These are phyloP conservation scores for Diadophis punctatus DNA, from an alignment of 2,113 vertebrate genomes.

Conservation along the genomic window DNA sequence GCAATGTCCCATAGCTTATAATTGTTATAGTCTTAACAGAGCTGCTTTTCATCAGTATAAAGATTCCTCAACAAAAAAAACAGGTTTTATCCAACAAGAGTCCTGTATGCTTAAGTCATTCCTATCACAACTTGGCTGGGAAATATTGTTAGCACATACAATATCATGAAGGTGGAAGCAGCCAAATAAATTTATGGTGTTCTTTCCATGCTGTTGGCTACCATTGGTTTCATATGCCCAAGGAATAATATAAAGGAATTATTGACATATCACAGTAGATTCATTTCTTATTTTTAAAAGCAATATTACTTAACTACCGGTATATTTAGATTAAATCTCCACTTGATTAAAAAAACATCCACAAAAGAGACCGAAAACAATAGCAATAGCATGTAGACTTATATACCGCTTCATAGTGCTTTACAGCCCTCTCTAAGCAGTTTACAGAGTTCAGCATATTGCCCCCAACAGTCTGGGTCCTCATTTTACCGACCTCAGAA, in stretches of 20 bases:
- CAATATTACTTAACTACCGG: not conserved
- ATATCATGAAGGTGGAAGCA: not conserved
- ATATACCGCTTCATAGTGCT: too few species aligned
- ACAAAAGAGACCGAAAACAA: too few species aligned
- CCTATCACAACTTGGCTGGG: not conserved
- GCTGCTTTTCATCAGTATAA: not conserved
- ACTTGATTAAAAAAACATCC: too few species aligned
- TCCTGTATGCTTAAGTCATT: not conserved
- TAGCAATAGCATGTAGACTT: too few species aligned
- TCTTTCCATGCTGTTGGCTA: not conserved
- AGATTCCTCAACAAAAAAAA: not conserved
- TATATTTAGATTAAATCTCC: not conserved
- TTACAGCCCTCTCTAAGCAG: too few species aligned
- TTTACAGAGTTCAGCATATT: too few species aligned
- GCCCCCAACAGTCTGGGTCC: too few species aligned
- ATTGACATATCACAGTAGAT: not conserved
- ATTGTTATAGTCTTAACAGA: not conserved
- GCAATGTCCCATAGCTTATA: not conserved
- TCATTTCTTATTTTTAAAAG: not conserved
- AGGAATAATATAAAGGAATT: not conserved
- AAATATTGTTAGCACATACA: not conserved
- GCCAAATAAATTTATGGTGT: not conserved
- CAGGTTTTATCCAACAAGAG: not conserved
- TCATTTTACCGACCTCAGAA: too few species aligned
- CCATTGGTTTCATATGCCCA: not conserved